These are phyloP conservation scores for Beris morrisii DNA, from an alignment of 2,888 invertebrate species.

Conservation along the genomic window DNA sequence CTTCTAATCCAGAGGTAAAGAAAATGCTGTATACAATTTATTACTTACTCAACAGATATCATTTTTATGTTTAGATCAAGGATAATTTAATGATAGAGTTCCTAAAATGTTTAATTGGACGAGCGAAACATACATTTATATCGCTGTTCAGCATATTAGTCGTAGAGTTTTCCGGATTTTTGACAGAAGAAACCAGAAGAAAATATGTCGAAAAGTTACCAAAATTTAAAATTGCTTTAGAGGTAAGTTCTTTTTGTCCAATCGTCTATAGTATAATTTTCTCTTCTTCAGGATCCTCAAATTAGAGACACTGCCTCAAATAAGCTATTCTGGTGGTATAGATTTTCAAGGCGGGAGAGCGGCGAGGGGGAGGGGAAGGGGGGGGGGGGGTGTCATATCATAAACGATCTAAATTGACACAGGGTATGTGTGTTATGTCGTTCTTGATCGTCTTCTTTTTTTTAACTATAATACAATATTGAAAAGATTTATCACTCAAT, in stretches of 20 bases:
- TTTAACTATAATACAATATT: too few relatives aligned
- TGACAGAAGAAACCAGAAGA: conserved; percentile 48
- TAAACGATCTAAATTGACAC: too few relatives aligned
- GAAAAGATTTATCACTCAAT: too few relatives aligned
- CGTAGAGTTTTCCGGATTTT: conserved; percentile 55
- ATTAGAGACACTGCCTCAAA: too few relatives aligned
- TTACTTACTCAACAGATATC: conserved; percentile 33
- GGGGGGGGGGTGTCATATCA: too few relatives aligned
- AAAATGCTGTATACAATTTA: background rate
- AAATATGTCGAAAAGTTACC: conserved; percentile 51
- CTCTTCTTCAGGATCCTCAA: too few relatives aligned
- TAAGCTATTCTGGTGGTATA: too few relatives aligned
- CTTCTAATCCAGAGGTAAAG: conserved; percentile 36
- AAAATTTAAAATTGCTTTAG: conserved; percentile 53
- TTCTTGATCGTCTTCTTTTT: too few relatives aligned
- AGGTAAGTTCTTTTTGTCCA: conserved; percentile 48
- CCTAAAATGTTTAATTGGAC: conserved; percentile 48
- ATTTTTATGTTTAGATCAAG: conserved; percentile 46
- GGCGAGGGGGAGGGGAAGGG: too few relatives aligned
- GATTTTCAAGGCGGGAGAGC: too few relatives aligned
- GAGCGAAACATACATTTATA: conserved; percentile 57
- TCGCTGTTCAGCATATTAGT: conserved; percentile 55
- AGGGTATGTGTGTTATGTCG: too few relatives aligned
- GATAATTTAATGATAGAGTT: conserved; percentile 49
- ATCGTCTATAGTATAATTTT: too few relatives aligned